Conservation (phyloP, 2,888 invertebrate genomes). For the Orchesella flavescens region DNA sequence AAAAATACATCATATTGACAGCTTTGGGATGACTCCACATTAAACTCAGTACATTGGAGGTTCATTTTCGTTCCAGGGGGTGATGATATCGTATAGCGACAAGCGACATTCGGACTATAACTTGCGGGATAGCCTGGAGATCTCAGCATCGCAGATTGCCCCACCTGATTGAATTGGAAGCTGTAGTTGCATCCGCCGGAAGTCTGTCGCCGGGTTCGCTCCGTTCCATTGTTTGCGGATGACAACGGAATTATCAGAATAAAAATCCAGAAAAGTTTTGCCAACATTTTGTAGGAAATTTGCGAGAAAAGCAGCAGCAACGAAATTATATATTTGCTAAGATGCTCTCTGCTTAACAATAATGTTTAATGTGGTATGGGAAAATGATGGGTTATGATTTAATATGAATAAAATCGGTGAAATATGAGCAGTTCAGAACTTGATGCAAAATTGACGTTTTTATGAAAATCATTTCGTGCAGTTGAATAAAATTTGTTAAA, state of each 20-base stretch:
- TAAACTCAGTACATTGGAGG: constrained; percentile 62
- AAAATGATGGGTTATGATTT: too few relatives aligned
- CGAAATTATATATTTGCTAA: neutral
- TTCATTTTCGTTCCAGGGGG: constrained; percentile 61
- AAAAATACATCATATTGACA: constrained; percentile 66
- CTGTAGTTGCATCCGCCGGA: constrained; percentile 37
- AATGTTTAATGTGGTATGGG: too few relatives aligned
- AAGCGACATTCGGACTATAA: constrained; percentile 62
- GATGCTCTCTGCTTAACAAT: neutral
- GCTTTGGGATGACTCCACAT: constrained; percentile 56
- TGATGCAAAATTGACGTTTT: neutral
- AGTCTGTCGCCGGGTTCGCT: neutral
- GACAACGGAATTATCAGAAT: neutral
- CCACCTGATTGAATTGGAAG: constrained; percentile 52
- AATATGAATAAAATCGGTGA: too few relatives aligned
- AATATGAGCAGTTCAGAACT: neutral
- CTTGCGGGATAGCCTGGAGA: constrained; percentile 64
- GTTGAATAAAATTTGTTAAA: neutral
- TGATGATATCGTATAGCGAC: constrained; percentile 56
- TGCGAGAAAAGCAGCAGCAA: neutral
- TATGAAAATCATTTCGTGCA: constrained; percentile 5
- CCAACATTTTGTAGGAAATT: too few relatives aligned
- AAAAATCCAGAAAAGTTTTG: neutral
- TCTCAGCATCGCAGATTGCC: constrained; percentile 50
- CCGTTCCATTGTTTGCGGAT: neutral